phyloP scores from a whole-genome alignment of 2,113 vertebrate genomes.

The Herpailurus yagouaroundi region DNA sequence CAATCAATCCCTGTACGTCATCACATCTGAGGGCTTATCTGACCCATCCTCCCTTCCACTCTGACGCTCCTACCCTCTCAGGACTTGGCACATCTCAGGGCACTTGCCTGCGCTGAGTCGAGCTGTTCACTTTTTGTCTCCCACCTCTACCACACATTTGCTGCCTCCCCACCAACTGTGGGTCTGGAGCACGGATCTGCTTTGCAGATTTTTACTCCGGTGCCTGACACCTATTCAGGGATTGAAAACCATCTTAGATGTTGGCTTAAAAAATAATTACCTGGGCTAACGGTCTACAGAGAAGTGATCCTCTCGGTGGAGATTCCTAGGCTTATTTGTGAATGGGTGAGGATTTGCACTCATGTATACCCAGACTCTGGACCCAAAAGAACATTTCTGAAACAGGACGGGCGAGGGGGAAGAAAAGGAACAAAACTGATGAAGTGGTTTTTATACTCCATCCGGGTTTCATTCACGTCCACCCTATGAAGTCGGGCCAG shows the following conservation, averaged over 20 bases:
- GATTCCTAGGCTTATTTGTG: not conserved
- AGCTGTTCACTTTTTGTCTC: not conserved
- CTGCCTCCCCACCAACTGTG: not conserved
- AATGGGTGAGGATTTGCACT: not conserved
- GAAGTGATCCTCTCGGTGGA: slow-evolving; percentile 1
- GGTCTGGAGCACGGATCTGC: not conserved
- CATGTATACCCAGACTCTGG: not conserved
- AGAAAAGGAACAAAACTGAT: not conserved
- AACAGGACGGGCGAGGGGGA: not conserved
- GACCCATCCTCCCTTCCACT: not conserved
- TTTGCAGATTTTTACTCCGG: not conserved
- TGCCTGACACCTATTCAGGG: not conserved
- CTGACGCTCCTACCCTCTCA: not conserved
- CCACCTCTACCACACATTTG: too few species aligned
- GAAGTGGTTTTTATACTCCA: not conserved
- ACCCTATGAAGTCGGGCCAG: not conserved
- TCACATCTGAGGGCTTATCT: too few species aligned
- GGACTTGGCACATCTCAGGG: not conserved
- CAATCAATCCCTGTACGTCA: not conserved
- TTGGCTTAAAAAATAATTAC: slow-evolving; percentile 40
- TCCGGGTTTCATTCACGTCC: not conserved
- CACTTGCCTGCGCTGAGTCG: too few species aligned
- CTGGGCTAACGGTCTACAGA: slow-evolving; percentile 15
- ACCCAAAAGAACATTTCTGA: slow-evolving; percentile 49
- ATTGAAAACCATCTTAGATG: not conserved